phyloP scores from a whole-genome alignment of 2,888 invertebrate species.

The Exephanes ischioxanthus region DNA sequence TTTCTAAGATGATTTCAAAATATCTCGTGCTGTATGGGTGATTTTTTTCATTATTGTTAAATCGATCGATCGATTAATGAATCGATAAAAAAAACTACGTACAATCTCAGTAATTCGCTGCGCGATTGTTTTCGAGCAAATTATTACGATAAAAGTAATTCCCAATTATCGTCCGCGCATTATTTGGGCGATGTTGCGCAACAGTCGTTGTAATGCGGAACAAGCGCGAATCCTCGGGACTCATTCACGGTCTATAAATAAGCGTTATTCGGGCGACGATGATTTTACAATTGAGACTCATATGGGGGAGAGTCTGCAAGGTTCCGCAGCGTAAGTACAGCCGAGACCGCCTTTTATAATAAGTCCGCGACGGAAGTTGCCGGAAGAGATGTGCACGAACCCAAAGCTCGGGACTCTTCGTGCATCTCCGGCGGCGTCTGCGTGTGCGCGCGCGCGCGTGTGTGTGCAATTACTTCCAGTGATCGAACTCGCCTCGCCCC shows the following conservation, averaged over 20 bases:
- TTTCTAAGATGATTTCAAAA: no score
- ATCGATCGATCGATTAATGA: no score
- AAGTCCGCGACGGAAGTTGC: conserved; percentile 3
- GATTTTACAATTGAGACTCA: not conserved
- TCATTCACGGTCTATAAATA: conserved; percentile 12
- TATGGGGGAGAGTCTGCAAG: no score
- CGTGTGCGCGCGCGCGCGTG: not conserved
- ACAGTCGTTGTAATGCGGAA: not conserved
- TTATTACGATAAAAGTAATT: not conserved
- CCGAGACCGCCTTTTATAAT: not conserved
- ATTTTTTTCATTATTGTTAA: no score
- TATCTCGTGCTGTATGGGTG: no score
- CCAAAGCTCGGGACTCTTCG: conserved; percentile 32
- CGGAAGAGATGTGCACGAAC: not conserved
- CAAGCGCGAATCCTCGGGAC: not conserved
- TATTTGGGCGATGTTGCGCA: not conserved
- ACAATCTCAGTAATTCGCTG: not conserved
- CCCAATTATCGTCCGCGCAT: not conserved
- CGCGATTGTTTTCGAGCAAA: not conserved
- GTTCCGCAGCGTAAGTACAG: not conserved
- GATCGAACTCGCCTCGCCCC: conserved; percentile 42
- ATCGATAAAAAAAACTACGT: no score
- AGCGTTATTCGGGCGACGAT: not conserved
- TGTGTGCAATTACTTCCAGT: conserved; percentile 18
- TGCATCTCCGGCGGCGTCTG: conserved; percentile 29